Conservation (phyloP, 2,113 vertebrate genomes). For the Pithys albifrons region DNA sequence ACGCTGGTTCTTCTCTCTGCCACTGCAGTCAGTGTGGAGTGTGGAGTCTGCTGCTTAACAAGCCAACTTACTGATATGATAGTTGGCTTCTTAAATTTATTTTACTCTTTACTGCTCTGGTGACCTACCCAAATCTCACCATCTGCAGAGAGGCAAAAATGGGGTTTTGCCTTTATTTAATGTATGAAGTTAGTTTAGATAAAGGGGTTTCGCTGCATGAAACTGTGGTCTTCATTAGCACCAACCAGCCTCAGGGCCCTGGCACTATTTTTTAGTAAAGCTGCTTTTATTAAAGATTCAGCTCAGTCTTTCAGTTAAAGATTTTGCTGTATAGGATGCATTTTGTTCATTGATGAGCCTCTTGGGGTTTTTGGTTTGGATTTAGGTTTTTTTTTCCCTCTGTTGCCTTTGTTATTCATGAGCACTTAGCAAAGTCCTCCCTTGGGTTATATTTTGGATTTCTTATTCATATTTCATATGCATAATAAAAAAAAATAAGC, state of each 20-base stretch:
- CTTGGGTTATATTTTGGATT: conserved; percentile 1
- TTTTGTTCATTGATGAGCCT: not conserved
- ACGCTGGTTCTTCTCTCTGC: rapidly evolving
- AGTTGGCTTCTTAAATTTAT: not conserved
- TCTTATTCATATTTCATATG: not conserved
- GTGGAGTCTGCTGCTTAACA: not conserved
- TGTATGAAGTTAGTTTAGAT: not conserved
- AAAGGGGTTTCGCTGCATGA: not conserved
- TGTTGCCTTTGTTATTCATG: conserved; percentile 37
- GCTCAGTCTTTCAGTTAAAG: not conserved
- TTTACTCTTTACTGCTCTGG: not conserved
- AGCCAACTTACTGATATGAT: not conserved
- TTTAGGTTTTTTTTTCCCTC: not conserved
- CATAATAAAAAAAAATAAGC: not conserved
- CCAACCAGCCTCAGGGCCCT: not conserved
- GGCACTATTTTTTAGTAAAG: not conserved
- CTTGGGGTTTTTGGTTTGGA: not conserved
- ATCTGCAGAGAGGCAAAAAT: not conserved
- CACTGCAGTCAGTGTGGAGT: not conserved
- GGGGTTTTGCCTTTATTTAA: not conserved
- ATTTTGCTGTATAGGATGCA: not conserved
- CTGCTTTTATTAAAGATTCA: not conserved
- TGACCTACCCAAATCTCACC: not conserved
- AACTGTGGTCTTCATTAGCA: not conserved
- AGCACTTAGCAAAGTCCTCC: not conserved